Conservation (phyloP, 2,797 vertebrate species). For the Dicrostonyx torquatus region DNA sequence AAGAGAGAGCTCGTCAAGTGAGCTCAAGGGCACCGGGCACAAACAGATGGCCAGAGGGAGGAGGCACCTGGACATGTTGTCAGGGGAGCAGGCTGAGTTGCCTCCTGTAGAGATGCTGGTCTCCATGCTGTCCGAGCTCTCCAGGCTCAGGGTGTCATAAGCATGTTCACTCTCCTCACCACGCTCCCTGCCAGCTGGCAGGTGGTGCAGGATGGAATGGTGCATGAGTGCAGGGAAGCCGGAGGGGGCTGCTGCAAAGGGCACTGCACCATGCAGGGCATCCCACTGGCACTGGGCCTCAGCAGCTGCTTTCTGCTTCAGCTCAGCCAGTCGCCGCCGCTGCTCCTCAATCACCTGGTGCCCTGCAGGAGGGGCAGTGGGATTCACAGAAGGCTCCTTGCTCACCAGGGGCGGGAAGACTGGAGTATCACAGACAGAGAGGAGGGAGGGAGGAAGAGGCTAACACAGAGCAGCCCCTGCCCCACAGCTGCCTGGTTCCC, state of each 20-base stretch:
- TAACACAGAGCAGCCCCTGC: not conserved
- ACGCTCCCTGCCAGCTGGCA: slow-evolving; percentile 85
- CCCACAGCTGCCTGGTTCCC: slow-evolving; percentile 31
- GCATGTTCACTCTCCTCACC: slow-evolving; percentile 85
- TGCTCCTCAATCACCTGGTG: slow-evolving; percentile 98
- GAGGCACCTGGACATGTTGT: slow-evolving; percentile 93
- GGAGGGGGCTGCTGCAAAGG: slow-evolving; percentile 82
- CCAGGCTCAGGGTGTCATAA: slow-evolving; percentile 96
- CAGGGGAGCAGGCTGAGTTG: slow-evolving; percentile 95
- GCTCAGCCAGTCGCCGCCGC: slow-evolving; percentile 93
- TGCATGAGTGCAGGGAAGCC: slow-evolving; percentile 89
- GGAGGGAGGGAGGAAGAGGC: not conserved
- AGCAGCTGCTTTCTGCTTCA: slow-evolving; percentile 94
- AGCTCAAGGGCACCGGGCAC: not conserved
- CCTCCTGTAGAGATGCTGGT: slow-evolving; percentile 95
- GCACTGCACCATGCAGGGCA: slow-evolving; percentile 90
- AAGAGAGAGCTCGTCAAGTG: not conserved
- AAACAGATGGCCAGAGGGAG: accelerated
- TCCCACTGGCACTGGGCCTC: slow-evolving; percentile 99
- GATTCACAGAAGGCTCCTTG: not conserved
- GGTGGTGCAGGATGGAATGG: slow-evolving; percentile 96
- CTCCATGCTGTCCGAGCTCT: slow-evolving; percentile 98
- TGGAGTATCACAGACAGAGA: not conserved
- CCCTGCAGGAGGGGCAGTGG: slow-evolving; percentile 85
- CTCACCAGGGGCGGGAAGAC: not conserved